A percentile compares a stretch with the other conserved stretches of the same genome.
Evolutionary conservation across 1,140 invertebrate genomes (phyloP).

Genomic region (Ips nitidus): DNA sequence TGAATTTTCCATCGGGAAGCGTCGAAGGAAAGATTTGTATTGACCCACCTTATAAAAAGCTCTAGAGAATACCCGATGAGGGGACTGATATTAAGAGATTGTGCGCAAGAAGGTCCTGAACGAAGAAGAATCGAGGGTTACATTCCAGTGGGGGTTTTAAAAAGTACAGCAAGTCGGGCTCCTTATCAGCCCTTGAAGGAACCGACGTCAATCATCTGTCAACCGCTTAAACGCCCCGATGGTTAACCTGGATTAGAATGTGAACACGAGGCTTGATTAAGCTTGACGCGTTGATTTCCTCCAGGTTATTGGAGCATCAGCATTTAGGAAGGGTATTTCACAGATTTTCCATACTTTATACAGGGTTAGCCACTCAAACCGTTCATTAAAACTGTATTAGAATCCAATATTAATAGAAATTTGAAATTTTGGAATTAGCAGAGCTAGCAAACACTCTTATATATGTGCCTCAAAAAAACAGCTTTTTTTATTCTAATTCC

Average conservation of each 20-base stretch:
- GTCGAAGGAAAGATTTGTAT: conserved; percentile 6
- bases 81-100: neutral
- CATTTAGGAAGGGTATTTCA: too few relatives aligned
- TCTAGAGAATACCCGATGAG: neutral
- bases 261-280: conserved; percentile 6
- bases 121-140: neutral
- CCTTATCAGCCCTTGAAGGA: neutral
- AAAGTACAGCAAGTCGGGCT: neutral
- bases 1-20: conserved; percentile 6
- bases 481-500: too few relatives aligned
- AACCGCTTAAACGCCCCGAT: conserved; percentile 1
- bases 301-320: too few relatives aligned
- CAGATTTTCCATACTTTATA: too few relatives aligned
- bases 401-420: too few relatives aligned
- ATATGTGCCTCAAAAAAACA: too few relatives aligned
- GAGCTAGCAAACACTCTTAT: too few relatives aligned
- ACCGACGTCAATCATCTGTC: conserved; percentile 8
- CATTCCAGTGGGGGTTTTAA: neutral
- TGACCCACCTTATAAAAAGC: conserved; percentile 6
- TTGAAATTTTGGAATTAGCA: too few relatives aligned
- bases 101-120: neutral
- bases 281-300: conserved; percentile 1
- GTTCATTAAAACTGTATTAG: too few relatives aligned
- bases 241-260: conserved; percentile 12
- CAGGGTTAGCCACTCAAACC: too few relatives aligned